Evolutionary conservation across 2,888 invertebrate genomes (phyloP).

Genomic region (Tipula confusa): DNA sequence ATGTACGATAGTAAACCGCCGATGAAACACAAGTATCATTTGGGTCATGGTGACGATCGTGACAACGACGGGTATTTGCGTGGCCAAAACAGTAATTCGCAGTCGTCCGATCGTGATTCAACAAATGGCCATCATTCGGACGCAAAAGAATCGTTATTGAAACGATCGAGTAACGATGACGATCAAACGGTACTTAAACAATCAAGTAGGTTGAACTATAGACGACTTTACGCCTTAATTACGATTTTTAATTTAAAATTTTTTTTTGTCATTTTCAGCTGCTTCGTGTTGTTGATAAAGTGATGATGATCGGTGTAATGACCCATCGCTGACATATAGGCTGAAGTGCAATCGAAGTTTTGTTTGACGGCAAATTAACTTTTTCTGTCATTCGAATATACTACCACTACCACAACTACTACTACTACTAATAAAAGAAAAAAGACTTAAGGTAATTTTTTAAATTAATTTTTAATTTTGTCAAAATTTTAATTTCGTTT

Average conservation of each 20-base stretch:
- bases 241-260: not conserved
- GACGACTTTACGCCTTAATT: not conserved
- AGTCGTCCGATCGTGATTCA: not conserved
- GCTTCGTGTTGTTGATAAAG: not conserved
- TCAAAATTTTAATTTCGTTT: not conserved
- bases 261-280: not conserved
- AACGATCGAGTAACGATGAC: constrained; percentile 8
- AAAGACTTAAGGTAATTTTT: constrained; percentile 14
- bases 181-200: not conserved
- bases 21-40: not conserved
- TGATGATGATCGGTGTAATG: not conserved
- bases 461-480: not conserved
- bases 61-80: constrained; percentile 4
- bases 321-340: not conserved
- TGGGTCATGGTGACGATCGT: not conserved
- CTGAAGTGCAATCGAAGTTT: not conserved
- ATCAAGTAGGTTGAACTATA: not conserved
- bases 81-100: constrained; percentile 8
- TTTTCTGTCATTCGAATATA: not conserved
- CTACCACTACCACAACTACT: not conserved
- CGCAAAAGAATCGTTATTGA: not conserved
- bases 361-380: not conserved
- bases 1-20: constrained; percentile 5
- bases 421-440: constrained; percentile 5
- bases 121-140: not conserved